A percentile compares a stretch with the other conserved stretches of the same genome.
Conservation (phyloP, 2,113 vertebrate genomes). For the Pelobates fuscus region DNA sequence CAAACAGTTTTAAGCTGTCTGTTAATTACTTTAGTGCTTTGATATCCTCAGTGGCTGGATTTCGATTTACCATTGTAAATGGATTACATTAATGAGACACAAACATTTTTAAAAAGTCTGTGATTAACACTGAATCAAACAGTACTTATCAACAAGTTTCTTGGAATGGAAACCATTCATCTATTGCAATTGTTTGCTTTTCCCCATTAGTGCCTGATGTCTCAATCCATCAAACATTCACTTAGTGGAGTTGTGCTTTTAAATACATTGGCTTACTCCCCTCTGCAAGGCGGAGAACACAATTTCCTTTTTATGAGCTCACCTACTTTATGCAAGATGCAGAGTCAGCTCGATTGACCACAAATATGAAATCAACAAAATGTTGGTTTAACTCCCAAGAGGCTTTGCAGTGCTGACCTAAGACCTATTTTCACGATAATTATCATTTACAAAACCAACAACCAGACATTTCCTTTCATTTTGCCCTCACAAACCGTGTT, state of each 20-base stretch:
- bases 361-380: constrained; percentile 35
- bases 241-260: constrained; percentile 42
- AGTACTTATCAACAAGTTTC: constrained; percentile 56
- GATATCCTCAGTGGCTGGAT: constrained; percentile 51
- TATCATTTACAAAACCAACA: constrained; percentile 23
- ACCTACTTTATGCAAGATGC: constrained; percentile 32
- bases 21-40: constrained; percentile 61
- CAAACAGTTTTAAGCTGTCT: constrained; percentile 48
- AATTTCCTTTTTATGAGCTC: constrained; percentile 41
- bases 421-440: constrained; percentile 4
- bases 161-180: constrained; percentile 35
- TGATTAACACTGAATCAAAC: constrained; percentile 67
- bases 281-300: constrained; percentile 24
- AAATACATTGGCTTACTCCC: constrained; percentile 28
- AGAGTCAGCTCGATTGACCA: constrained; percentile 30
- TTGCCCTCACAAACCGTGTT: not conserved
- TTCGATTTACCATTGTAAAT: constrained; percentile 63
- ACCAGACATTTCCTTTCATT: constrained; percentile 12
- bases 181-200: constrained; percentile 38
- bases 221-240: constrained; percentile 40
- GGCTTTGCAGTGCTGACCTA: not conserved
- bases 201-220: constrained; percentile 35
- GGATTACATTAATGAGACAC: constrained; percentile 60
- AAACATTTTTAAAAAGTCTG: constrained; percentile 66
- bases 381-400: constrained; percentile 18